phyloP scores from a whole-genome alignment of 2,888 invertebrate species.

The Noctua pronuba region DNA sequence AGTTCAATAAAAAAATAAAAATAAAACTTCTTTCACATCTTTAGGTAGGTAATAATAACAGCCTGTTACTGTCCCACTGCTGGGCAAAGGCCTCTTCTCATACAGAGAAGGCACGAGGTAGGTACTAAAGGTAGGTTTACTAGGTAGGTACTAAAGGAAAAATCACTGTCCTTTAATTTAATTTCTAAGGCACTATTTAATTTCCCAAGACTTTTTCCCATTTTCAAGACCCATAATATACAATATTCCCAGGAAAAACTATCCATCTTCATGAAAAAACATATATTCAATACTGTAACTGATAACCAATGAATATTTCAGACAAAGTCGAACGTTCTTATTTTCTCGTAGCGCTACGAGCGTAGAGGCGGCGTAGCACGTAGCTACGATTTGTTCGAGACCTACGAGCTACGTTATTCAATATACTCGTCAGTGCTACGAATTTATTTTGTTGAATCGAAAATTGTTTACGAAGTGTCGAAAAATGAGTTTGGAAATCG shows the following conservation, averaged over 20 bases:
- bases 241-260: slow-evolving; percentile 19
- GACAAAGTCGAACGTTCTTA: slow-evolving; percentile 21
- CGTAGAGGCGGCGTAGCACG: slow-evolving; percentile 52
- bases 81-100: no score
- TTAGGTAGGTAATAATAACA: no score
- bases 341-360: slow-evolving; percentile 57
- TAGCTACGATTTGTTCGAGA: slow-evolving; percentile 57
- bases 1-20: neutral
- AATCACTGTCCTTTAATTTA: slow-evolving; percentile 2
- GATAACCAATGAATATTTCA: slow-evolving; percentile 63
- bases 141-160: neutral
- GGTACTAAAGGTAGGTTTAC: no score
- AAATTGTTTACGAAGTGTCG: slow-evolving; percentile 27
- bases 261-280: slow-evolving; percentile 52
- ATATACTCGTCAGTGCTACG: slow-evolving; percentile 24
- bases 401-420: slow-evolving; percentile 43
- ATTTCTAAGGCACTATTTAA: slow-evolving; percentile 5
- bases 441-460: slow-evolving; percentile 44
- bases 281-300: slow-evolving; percentile 44
- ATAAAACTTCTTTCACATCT: neutral
- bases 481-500: slow-evolving; percentile 1
- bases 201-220: neutral
- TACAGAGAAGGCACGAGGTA: no score
- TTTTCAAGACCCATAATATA: neutral
- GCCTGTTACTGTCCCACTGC: no score